Percentiles rank a stretch among this genome's conserved stretches.
phyloP scores from a whole-genome alignment of 2,797 vertebrate genomes.

The Melanogrammus aeglefinus region DNA sequence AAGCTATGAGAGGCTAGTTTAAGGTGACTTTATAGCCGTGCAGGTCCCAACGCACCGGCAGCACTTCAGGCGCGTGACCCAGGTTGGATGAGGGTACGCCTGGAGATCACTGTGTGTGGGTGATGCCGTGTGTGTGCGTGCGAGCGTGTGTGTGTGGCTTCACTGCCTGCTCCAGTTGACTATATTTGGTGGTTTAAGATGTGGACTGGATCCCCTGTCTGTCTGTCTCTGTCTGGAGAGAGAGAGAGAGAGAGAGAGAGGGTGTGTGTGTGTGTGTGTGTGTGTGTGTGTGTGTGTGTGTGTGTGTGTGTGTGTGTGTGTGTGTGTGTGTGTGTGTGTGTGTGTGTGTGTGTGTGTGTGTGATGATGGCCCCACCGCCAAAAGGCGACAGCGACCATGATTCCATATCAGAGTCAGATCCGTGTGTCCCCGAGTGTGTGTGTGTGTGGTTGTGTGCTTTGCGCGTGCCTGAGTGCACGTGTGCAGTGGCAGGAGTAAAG shows the following conservation, averaged over 20 bases:
- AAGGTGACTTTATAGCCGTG: neutral
- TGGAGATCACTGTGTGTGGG: constrained; percentile 30
- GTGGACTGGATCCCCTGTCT: constrained; percentile 65
- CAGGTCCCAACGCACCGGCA: too few relatives aligned
- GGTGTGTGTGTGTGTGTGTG: too few relatives aligned
- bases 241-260: too few relatives aligned
- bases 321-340: too few relatives aligned
- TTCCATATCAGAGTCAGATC: constrained; percentile 62
- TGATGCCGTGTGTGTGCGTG: neutral
- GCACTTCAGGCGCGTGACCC: constrained; percentile 37
- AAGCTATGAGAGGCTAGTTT: too few relatives aligned
- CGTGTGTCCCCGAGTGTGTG: constrained; percentile 35
- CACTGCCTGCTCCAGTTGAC: constrained; percentile 68
- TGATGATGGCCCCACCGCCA: constrained; percentile 71
- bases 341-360: too few relatives aligned
- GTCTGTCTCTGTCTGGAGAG: too few relatives aligned
- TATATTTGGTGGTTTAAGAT: constrained; percentile 78
- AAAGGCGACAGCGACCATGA: constrained; percentile 67
- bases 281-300: too few relatives aligned
- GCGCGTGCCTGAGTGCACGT: neutral
- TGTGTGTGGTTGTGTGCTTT: constrained; percentile 8
- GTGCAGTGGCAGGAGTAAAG: neutral
- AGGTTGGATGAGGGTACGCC: constrained; percentile 39
- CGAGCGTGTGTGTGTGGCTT: neutral
- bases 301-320: constrained; percentile 57